Evolutionary conservation across 2,797 vertebrate species (phyloP), one percentile per base, ranked within the genome.

Genomic region (Scleropages formosus): DNA sequence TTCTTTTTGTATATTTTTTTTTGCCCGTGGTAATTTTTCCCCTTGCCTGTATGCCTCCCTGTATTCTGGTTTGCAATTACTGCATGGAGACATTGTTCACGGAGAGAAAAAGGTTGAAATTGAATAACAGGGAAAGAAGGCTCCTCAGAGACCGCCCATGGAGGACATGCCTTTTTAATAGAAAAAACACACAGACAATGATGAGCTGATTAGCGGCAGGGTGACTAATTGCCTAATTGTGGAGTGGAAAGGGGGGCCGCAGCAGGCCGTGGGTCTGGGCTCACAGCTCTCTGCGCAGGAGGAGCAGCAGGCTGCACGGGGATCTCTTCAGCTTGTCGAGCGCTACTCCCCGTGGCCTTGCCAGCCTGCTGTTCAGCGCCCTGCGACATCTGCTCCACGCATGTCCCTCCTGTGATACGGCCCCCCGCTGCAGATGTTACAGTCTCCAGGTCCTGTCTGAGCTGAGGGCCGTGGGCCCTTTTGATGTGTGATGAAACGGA

Each of bases 401-500:
- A 87, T 92, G 92, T 93, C 92, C 90, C 90, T 92, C 89, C 93
- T 95, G 92, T 94, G 94, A 95, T 94, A 82, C 77, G 84, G 80
- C 81, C 82, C 89, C 87, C 92, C 84, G 15, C 84, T 88, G 87
- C 94, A 94, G 93, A 94, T 95, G 94, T 91, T 93, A 86, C 87
- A 90, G 89, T 89, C 91, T 90, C 90, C 86, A 87, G 91, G 92
- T 90, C 89, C 89, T 31, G 91, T 85, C 85, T 87, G 89, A 85
- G 92, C 92, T 90, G 90, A 90, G 91, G 90, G 73, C 92, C 86
- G 88, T 84, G 88, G n/a, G 88, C 89, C 90, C 91, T 92, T 94
- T 95, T 95, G 94, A 95, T 94, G 94, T 95, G 91, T 86, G 94
- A 95, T 95, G 90, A 94, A 95, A 95, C 93, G 89, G 92, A 93